Conservation (phyloP, 2,797 vertebrate species). For the Periparus ater region DNA sequence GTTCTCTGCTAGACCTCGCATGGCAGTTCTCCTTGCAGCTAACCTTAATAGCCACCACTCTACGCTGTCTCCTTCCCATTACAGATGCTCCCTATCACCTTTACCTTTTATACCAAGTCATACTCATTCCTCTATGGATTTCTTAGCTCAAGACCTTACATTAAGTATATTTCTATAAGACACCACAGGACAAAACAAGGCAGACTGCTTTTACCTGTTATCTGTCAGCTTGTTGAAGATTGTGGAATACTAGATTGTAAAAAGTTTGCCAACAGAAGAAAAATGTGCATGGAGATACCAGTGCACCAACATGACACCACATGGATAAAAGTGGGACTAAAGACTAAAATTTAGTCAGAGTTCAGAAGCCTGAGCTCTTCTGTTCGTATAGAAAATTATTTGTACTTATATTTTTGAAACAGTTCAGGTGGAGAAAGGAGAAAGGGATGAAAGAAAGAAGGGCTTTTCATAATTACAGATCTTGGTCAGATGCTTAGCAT, state of each 20-base stretch:
- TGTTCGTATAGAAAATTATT: background rate
- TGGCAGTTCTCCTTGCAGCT: background rate
- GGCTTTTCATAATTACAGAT: background rate
- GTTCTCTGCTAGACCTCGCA: background rate
- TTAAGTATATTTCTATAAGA: background rate
- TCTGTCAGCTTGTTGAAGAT: background rate
- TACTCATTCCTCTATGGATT: background rate
- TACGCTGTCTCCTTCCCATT: background rate
- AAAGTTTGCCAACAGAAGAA: background rate
- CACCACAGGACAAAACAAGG: background rate
- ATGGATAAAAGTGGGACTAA: background rate
- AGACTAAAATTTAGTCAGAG: background rate
- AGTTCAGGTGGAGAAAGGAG: background rate
- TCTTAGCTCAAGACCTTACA: background rate
- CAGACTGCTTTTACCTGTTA: background rate
- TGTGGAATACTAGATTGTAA: background rate
- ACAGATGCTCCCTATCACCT: background rate
- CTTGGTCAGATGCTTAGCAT: background rate
- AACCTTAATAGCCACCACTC: background rate
- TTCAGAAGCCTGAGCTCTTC: background rate
- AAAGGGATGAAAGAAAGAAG: background rate
- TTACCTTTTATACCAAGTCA: background rate
- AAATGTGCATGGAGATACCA: background rate
- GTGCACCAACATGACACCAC: background rate
- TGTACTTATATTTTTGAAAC: background rate